Percentiles rank a stretch among this genome's conserved stretches.
Evolutionary conservation across 2,888 invertebrate genomes (phyloP).

Genomic region (Ichneumoninae sp.): DNA sequence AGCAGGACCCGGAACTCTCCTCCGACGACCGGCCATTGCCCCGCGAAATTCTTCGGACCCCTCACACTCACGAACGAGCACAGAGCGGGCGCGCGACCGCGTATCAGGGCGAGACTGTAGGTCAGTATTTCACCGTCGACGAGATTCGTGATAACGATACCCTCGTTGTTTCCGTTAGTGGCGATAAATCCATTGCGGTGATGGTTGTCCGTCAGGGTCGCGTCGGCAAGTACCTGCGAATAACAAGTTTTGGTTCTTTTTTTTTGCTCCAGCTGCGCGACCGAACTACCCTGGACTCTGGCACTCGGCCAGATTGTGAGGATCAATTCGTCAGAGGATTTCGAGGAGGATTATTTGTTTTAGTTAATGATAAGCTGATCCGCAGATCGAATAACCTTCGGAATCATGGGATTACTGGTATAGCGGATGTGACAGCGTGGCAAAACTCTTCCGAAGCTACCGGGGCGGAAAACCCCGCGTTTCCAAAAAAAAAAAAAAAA

Average conservation of each 20-base stretch:
- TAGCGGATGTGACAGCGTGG: background rate
- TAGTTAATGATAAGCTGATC: constrained; percentile 11
- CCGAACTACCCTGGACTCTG: background rate
- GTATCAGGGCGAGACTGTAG: constrained; percentile 87
- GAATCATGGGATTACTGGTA: constrained; percentile 28
- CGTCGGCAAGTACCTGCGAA: constrained; percentile 79
- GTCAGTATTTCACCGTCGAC: constrained; percentile 87
- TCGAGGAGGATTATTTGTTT: background rate
- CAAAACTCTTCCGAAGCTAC: background rate
- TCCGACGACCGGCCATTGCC: constrained; percentile 88
- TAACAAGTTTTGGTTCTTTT: constrained; percentile 2
- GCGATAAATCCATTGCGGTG: constrained; percentile 67
- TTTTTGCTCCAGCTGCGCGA: background rate
- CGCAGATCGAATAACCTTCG: constrained; percentile 31
- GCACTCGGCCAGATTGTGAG: background rate
- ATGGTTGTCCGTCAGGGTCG: constrained; percentile 74
- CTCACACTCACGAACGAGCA: constrained; percentile 84
- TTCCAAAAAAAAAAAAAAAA: background rate
- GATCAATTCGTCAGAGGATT: background rate
- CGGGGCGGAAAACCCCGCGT: background rate
- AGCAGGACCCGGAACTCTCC: constrained; percentile 90
- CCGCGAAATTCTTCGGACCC: constrained; percentile 82
- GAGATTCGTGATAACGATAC: constrained; percentile 86
- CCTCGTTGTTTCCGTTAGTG: constrained; percentile 78
- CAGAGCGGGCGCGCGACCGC: constrained; percentile 85